Evolutionary conservation across 2,888 invertebrate species (phyloP), one percentile per base, ranked within the genome.

Genomic region (Alloscopus bannaensis): DNA sequence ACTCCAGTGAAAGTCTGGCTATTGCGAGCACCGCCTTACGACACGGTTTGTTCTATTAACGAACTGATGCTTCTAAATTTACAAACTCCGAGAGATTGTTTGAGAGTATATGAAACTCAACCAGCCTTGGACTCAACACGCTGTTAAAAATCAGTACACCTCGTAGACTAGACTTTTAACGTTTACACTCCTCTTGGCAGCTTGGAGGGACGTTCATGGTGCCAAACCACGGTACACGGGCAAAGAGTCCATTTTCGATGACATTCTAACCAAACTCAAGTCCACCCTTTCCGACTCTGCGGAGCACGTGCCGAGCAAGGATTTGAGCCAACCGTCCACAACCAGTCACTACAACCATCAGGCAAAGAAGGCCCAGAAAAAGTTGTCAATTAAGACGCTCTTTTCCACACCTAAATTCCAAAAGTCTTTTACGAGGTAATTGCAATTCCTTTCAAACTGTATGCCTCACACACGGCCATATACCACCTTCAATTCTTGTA

Each of bases 341-440:
- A 70, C 71, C 20, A 71, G 78, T 47, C 78, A 71, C 45, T 65
- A 78, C 71, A 78, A 78, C 66, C 70, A 93, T 79, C 92, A 93
- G 87, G 92, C 93, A 85, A 88, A 89, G 78, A 95, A 95, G 89
- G 95, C 95, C 89, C 84, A 84, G 79, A 94, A 94, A 85, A 94
- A 95, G 42, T 94, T 95, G 47, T 90, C 90, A 72, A 95, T 99
- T 81, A 94, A 97, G 83, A 97, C 98, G 87, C 91, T 99, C 45
- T 99, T 99, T 89, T 95, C 97, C 0, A 95, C 97, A 66, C 96
- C 97, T 87, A 99, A 98, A 90, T 98, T 99, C 88, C 97, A 98
- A 88, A 98, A 98, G 89, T 94, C 94, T 87, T 90, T 98, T 80
- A 91, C 95, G 87, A 92, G 94, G 94, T 94, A 88, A 81, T 36